phyloP scores from a whole-genome alignment of 2,113 vertebrate genomes.

The Larimichthys crocea region DNA sequence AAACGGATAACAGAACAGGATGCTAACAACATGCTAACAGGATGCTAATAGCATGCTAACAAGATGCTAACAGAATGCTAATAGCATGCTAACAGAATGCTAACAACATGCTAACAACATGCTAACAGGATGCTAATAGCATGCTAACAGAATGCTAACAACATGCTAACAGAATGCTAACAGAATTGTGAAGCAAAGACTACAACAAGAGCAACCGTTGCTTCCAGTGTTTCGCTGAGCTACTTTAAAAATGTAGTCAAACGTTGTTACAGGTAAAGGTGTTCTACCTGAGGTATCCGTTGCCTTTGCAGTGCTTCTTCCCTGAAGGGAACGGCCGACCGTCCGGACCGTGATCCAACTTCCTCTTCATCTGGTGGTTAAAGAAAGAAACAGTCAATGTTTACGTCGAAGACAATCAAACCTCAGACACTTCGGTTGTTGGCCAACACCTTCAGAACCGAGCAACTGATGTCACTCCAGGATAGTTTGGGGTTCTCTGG shows the following conservation, averaged over 20 bases:
- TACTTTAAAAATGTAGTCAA: not conserved
- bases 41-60: too few relatives aligned
- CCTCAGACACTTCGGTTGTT: too few relatives aligned
- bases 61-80: too few relatives aligned
- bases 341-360: conserved; percentile 98
- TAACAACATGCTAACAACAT: too few relatives aligned
- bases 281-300: conserved; percentile 91
- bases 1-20: not conserved
- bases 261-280: not conserved
- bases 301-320: conserved; percentile 98
- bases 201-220: not conserved
- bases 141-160: too few relatives aligned
- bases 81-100: not conserved
- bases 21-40: too few relatives aligned
- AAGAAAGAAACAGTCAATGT: conserved; percentile 40
- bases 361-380: conserved; percentile 95
- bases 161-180: not conserved
- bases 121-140: not conserved
- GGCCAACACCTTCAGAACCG: too few relatives aligned
- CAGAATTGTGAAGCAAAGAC: not conserved
- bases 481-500: too few relatives aligned
- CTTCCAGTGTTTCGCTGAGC: not conserved
- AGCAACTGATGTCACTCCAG: too few relatives aligned
- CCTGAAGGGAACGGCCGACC: conserved; percentile 96
- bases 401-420: too few relatives aligned